phyloP scores from a whole-genome alignment of 2,113 vertebrate genomes.

The Pterophyllum scalare region DNA sequence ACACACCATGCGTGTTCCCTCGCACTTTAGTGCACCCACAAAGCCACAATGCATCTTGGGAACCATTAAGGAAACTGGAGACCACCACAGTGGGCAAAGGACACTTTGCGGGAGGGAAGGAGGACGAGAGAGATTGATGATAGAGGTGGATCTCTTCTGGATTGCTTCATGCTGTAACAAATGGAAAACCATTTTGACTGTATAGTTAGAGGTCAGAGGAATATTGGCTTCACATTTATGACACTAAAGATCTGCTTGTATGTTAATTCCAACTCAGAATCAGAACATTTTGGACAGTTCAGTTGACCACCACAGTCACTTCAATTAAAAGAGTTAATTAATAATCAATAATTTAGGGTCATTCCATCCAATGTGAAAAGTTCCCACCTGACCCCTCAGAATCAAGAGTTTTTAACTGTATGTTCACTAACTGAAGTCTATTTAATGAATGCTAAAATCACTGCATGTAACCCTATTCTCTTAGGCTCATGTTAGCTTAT shows the following conservation, averaged over 20 bases:
- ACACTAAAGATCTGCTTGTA: background rate
- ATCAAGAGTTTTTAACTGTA: too few relatives aligned
- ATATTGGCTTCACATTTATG: background rate
- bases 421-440: too few relatives aligned
- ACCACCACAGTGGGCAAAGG: slow-evolving; percentile 81
- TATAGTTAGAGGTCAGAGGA: slow-evolving; percentile 1
- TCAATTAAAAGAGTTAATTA: background rate
- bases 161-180: background rate
- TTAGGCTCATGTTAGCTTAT: too few relatives aligned
- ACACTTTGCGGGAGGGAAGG: slow-evolving; percentile 66
- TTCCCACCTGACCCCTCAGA: too few relatives aligned
- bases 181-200: slow-evolving; percentile 2
- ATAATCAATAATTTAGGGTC: background rate
- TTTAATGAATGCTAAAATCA: too few relatives aligned
- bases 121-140: slow-evolving; percentile 59
- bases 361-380: background rate
- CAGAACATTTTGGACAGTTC: background rate
- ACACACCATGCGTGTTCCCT: slow-evolving; percentile 49
- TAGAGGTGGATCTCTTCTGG: slow-evolving; percentile 31
- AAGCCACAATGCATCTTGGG: slow-evolving; percentile 86
- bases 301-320: background rate
- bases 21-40: slow-evolving; percentile 67
- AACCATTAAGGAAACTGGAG: slow-evolving; percentile 86
- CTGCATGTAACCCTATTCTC: too few relatives aligned
- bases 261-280: background rate